Conservation (phyloP, 2,888 invertebrate genomes). For the Standfussiana lucernea region DNA sequence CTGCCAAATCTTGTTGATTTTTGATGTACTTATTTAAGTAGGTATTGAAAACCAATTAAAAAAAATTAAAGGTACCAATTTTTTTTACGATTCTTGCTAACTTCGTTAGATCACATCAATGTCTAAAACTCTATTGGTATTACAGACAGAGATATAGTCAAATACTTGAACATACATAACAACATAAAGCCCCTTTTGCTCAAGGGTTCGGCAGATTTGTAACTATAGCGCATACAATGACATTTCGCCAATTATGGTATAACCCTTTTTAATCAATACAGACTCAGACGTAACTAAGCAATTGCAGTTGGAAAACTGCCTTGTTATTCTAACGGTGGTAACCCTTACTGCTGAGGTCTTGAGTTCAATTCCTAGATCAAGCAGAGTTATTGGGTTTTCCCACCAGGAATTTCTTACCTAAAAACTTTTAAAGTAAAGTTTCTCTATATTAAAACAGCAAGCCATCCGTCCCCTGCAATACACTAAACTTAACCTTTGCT, state of each 20-base stretch:
- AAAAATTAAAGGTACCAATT: not conserved
- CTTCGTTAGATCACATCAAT: not conserved
- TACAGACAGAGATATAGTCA: not conserved
- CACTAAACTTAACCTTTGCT: not conserved
- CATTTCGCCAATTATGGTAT: not conserved
- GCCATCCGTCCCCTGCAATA: not conserved
- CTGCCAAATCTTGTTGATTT: not conserved
- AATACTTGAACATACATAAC: not conserved
- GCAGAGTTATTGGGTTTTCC: not conserved
- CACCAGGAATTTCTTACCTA: not conserved
- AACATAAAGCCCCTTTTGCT: not conserved
- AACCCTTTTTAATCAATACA: not conserved
- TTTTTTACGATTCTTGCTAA: too few relatives aligned
- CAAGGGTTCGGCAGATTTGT: not conserved
- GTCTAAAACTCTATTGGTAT: not conserved
- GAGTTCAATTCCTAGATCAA: not conserved
- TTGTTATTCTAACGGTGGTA: not conserved
- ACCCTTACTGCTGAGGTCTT: not conserved
- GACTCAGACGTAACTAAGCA: not conserved
- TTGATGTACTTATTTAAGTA: not conserved
- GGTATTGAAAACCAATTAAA: not conserved
- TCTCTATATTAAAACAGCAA: too few relatives aligned
- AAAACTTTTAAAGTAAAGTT: too few relatives aligned
- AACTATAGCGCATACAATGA: not conserved
- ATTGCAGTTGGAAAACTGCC: not conserved